Base-by-base conservation (phyloP, 2,797 vertebrate species). In the Sebastes minor region DNA sequence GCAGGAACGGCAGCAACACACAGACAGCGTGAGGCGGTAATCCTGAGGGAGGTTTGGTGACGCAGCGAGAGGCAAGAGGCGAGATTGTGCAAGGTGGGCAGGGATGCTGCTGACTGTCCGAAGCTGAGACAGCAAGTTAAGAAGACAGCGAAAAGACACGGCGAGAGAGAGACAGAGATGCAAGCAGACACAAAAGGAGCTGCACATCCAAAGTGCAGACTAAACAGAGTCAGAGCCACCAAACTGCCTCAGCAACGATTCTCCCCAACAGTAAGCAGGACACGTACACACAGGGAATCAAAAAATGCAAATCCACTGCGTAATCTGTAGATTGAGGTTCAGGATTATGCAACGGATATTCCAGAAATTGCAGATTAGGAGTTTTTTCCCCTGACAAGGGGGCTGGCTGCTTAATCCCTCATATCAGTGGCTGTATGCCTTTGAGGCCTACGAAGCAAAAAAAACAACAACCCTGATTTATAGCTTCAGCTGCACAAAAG, bases 331-430 rank as follows among this genome's bases (percentile, higher is more conserved):
- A 72, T 42, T 10, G 79, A 80, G 71, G 77, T 67, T 81, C 52
- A 42, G 88, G 77, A 91, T 95, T 94, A 94, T 55, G 86, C 89
- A 93, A 92, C 27, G 7, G 71, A 86, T 90, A 83, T 92, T 91
- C 82, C 78, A 86, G 80, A 90, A 91, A 88, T 42, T 71, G 72
- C 88, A 84, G 93, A 94, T 94, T 91, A 91, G 71, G 78, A 84
- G 68, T 65, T 81, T 66, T 80, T 63, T 53, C 4, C 12, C 57
- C 46, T 28, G 59, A 88, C 65, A 42, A 55, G 78, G 62, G 49
- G 42, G 33, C 20, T 70, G 67, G 46, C 13, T 76, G 70, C 10
- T 83, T 93, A 93, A 95, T 93, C 91, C 74, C 38, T 71, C 80
- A 49, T 72, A 84, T 89, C 77, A 81, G 68, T 89, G 30, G 65